Evolutionary conservation across 2,113 vertebrate genomes (phyloP).

Genomic region (Burhinus bistriatus): DNA sequence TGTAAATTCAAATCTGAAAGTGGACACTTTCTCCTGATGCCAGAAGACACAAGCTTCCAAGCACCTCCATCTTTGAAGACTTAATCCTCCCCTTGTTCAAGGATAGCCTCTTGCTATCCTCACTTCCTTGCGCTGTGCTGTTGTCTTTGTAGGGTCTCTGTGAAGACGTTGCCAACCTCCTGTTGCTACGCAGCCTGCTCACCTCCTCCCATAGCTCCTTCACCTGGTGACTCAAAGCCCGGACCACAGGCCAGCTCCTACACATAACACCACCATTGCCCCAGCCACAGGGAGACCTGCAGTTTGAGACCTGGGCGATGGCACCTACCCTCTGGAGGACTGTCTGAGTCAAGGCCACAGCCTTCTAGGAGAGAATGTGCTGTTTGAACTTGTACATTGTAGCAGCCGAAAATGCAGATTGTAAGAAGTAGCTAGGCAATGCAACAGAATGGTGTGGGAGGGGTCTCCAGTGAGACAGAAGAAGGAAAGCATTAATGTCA

Average conservation of each 20-base stretch:
- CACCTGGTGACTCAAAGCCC: neutral
- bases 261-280: accelerated
- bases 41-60: neutral
- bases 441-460: neutral
- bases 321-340: neutral
- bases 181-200: neutral
- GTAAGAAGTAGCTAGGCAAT: neutral
- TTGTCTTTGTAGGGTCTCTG: neutral
- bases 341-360: neutral
- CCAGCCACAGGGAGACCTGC: neutral
- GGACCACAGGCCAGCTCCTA: neutral
- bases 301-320: neutral
- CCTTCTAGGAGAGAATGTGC: neutral
- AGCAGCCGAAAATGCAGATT: neutral
- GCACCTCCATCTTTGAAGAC: neutral
- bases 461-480: neutral
- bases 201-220: neutral
- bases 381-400: neutral
- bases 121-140: neutral
- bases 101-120: neutral
- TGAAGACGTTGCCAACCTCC: neutral
- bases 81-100: neutral
- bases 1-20: neutral
- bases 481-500: neutral
- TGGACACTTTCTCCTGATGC: neutral